These are phyloP conservation scores for Electrona antarctica DNA, from an alignment of 2,113 vertebrate species.

Conservation along the genomic window DNA sequence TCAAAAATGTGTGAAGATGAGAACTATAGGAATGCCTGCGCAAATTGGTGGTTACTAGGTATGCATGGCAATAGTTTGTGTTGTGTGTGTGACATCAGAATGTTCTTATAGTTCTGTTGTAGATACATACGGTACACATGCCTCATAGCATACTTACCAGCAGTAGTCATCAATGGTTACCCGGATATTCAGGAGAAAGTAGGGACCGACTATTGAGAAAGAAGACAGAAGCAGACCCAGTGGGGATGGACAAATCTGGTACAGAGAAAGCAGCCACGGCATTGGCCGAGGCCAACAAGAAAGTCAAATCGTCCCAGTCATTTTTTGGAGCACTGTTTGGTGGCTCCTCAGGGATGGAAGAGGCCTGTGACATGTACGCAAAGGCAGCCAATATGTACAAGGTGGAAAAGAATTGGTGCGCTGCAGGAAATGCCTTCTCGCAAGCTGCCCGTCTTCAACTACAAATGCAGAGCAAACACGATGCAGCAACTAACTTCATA, in stretches of 20 bases:
- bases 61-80: too few species aligned
- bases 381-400: constrained; percentile 95
- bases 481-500: constrained; percentile 90
- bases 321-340: constrained; percentile 91
- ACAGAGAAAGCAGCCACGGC: constrained; percentile 90
- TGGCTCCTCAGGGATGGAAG: constrained; percentile 89
- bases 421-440: constrained; percentile 90
- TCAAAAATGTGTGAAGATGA: too few species aligned
- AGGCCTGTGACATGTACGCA: constrained; percentile 90
- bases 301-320: constrained; percentile 88
- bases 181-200: too few species aligned
- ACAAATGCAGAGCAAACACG: constrained; percentile 93
- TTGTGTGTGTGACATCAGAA: too few species aligned
- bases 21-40: too few species aligned
- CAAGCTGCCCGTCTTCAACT: constrained; percentile 89
- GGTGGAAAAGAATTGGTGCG: constrained; percentile 96
- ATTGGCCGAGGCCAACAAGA: constrained; percentile 90
- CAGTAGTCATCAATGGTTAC: too few species aligned
- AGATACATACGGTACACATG: too few species aligned
- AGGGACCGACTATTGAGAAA: background rate
- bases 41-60: too few species aligned
- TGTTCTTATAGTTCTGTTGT: too few species aligned
- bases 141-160: too few species aligned
- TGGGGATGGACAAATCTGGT: constrained; percentile 85
- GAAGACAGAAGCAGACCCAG: background rate